Conservation (phyloP, 2,113 vertebrate genomes). For the Saguinus midas region DNA sequence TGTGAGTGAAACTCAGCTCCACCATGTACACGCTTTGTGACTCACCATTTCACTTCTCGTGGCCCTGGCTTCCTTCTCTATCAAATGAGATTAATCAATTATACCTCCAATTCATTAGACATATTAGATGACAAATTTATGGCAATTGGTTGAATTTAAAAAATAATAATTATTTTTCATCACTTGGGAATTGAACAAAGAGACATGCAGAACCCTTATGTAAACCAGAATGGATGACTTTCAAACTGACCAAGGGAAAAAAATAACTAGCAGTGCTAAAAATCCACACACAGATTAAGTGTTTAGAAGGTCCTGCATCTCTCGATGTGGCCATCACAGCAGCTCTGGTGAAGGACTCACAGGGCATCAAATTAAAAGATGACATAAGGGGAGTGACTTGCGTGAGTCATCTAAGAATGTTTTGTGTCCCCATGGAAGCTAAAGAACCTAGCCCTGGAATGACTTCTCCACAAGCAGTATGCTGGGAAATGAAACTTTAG, state of each 20-base stretch:
- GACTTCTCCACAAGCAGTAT: neutral
- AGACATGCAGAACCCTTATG: neutral
- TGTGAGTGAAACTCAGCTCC: neutral
- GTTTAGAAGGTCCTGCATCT: neutral
- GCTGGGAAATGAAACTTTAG: constrained; percentile 32
- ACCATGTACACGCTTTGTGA: neutral
- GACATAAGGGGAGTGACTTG: constrained; percentile 23
- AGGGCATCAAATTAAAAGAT: constrained; percentile 14
- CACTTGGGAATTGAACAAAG: neutral
- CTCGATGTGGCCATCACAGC: fast-evolving
- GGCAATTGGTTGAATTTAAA: neutral
- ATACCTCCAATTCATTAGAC: neutral
- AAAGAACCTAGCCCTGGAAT: neutral
- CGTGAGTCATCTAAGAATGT: constrained; percentile 1
- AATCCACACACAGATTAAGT: neutral
- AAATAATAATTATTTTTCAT: neutral
- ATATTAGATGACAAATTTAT: constrained; percentile 25
- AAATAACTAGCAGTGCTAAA: constrained; percentile 6
- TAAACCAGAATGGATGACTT: neutral
- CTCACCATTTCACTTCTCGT: neutral
- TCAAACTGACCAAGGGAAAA: neutral
- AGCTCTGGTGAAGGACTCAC: neutral
- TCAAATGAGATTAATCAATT: constrained; percentile 6
- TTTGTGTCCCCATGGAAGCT: neutral
- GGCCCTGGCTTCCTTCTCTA: neutral